A percentile compares a stretch with the other conserved stretches of the same genome.
phyloP scores from a whole-genome alignment of 2,888 invertebrate species.

The Platypus cylindrus region DNA sequence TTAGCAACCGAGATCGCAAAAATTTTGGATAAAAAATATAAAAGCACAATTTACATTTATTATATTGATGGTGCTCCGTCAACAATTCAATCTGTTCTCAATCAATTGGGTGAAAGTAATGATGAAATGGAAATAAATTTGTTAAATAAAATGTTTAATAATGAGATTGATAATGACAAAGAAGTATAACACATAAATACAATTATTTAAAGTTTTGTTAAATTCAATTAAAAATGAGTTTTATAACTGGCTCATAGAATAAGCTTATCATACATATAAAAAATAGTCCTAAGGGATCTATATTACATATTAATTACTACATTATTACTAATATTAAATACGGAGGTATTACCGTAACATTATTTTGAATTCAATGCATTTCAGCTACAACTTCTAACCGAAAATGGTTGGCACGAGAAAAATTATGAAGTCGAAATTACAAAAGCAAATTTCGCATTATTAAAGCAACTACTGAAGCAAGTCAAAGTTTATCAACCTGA shows the following conservation, averaged over 20 bases:
- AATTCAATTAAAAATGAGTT: too few species aligned
- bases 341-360: too few species aligned
- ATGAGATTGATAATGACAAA: slow-evolving; percentile 19
- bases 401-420: too few species aligned
- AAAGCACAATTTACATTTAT: slow-evolving; percentile 46
- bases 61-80: slow-evolving; percentile 76
- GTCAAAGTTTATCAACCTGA: slow-evolving; percentile 20
- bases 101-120: slow-evolving; percentile 33
- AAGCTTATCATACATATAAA: too few species aligned
- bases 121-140: slow-evolving; percentile 40
- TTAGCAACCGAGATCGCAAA: slow-evolving; percentile 69
- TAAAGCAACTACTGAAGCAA: slow-evolving; percentile 25
- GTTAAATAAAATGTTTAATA: slow-evolving; percentile 43
- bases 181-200: not conserved
- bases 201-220: slow-evolving; percentile 3
- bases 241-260: too few species aligned
- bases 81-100: slow-evolving; percentile 45
- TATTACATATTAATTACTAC: too few species aligned
- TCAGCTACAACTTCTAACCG: too few species aligned
- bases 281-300: too few species aligned
- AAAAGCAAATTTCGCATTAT: slow-evolving; percentile 19
- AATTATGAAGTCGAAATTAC: too few species aligned
- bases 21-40: slow-evolving; percentile 49
- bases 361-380: too few species aligned
- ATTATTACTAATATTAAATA: too few species aligned